Evolutionary conservation across 30 jellyfish, hydroid and myxozoan species (phyloP).

Genomic region (Hydractinia echinata): DNA sequence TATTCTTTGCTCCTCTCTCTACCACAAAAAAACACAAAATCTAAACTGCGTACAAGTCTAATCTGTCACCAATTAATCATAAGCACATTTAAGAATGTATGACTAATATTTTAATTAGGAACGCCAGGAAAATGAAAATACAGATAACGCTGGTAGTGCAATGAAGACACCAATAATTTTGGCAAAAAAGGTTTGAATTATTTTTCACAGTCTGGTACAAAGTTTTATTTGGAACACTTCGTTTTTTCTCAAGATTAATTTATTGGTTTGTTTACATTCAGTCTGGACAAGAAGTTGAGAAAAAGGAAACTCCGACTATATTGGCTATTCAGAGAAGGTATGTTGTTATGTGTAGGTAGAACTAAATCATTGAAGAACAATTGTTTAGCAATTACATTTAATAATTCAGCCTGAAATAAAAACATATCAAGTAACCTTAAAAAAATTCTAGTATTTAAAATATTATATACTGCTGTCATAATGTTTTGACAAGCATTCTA

Average conservation of each 20-base stretch:
- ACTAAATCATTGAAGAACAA: too few species aligned
- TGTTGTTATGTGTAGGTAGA: background rate
- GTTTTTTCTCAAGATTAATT: background rate
- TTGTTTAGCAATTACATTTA: too few species aligned
- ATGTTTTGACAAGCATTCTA: too few species aligned
- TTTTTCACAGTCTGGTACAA: background rate
- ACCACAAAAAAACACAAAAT: too few species aligned
- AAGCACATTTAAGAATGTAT: background rate
- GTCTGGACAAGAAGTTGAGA: background rate
- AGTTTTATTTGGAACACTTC: background rate
- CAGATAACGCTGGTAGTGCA: background rate
- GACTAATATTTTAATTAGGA: background rate
- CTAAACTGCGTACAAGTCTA: too few species aligned
- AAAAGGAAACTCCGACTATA: constrained; percentile 30
- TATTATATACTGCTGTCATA: too few species aligned
- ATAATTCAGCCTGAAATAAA: too few species aligned
- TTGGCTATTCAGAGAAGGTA: constrained; percentile 44
- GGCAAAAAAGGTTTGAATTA: constrained; percentile 17
- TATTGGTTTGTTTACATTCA: background rate
- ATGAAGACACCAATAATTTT: constrained; percentile 27
- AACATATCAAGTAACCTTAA: too few species aligned
- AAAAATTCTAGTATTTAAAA: too few species aligned
- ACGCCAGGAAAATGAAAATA: constrained; percentile 2
- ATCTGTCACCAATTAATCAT: too few species aligned
- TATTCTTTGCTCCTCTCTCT: too few species aligned